These are phyloP conservation scores for Aspidiotus destructor DNA, from an alignment of 2,888 invertebrate genomes.

Conservation along the genomic window DNA sequence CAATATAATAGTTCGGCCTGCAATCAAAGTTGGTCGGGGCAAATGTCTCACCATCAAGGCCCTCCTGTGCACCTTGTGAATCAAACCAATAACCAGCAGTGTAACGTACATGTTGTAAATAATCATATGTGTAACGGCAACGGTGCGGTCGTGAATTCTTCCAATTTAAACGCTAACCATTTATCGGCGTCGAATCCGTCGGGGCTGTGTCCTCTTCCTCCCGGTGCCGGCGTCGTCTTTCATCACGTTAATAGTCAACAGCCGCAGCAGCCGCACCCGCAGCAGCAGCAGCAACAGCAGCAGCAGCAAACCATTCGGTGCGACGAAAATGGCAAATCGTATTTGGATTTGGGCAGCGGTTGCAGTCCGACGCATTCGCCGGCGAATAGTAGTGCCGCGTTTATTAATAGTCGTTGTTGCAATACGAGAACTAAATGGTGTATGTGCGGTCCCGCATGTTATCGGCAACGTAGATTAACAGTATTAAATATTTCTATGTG, in stretches of 20 bases:
- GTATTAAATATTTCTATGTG: constrained; percentile 87
- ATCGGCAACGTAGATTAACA: constrained; percentile 73
- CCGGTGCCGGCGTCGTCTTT: constrained; percentile 9
- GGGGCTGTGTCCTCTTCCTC: background rate
- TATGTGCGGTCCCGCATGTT: constrained; percentile 57
- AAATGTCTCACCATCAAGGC: constrained; percentile 14
- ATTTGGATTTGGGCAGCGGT: constrained; percentile 70
- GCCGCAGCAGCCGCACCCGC: background rate
- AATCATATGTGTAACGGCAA: constrained; percentile 28
- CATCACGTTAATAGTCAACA: background rate
- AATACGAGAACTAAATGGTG: constrained; percentile 49
- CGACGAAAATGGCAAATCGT: constrained; percentile 83
- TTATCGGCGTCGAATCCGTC: constrained; percentile 19
- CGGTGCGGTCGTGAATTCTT: constrained; percentile 21
- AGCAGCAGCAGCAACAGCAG: constrained; percentile 37
- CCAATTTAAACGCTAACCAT: constrained; percentile 5
- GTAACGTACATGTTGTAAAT: constrained; percentile 19
- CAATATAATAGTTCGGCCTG: constrained; percentile 23
- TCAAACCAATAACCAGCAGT: constrained; percentile 19
- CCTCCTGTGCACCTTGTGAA: constrained; percentile 10
- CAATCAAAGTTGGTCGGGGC: constrained; percentile 22
- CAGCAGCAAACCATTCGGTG: constrained; percentile 70
- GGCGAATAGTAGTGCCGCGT: constrained; percentile 11
- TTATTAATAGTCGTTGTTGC: constrained; percentile 12
- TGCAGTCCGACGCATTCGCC: constrained; percentile 33